Evolutionary conservation across 2,888 invertebrate genomes (phyloP), one percentile per base, ranked within the genome.

Genomic region (Calephelis perditalis): DNA sequence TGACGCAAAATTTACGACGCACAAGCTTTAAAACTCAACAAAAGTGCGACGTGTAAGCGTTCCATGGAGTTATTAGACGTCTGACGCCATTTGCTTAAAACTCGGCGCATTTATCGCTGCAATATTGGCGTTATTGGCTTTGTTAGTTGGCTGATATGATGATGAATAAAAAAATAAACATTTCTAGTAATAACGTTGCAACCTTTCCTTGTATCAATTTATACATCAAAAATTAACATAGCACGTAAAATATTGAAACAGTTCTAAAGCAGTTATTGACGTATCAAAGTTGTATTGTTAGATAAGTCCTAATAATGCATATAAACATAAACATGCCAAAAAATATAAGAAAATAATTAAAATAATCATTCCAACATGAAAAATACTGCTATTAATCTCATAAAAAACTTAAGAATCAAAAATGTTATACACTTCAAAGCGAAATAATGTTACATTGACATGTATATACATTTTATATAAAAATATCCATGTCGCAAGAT

Each of bases 401-500:
- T 52, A 5, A 35, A 52, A 26, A 35, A 26, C 26, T 52, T 15
- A 52, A 52, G 35, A 52, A 11, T 43, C 26, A 62, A 61, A 52
- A 57, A 12, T 60, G 56, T 59, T 61, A 61, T 47, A 49, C 37
- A 57, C 36, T 44, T 44, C 40, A 54, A 54, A 60, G 40, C 57
- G 58, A 56, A 55, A 45, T 37, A 46, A 59, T 59, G 37, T 59
- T 55, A 59, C 35, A 59, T 46, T 54, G 26, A 59, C 12, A 59
- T 59, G 15, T 49, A 49, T 59, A 45, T 69, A 71, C 73, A 72
- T 71, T 66, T 70, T 67, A 74, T 69, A 69, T 69, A 56, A 58
- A 35, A 44, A 44, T 40, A 37, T 63, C 36, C 82, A 86, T 84
- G 82, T 86, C 78, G 71, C 73, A 81, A 64, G 71, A 84, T 86